These are phyloP conservation scores for Protaetia brevitarsis DNA, from an alignment of 1,140 invertebrate genomes.

Conservation along the genomic window DNA sequence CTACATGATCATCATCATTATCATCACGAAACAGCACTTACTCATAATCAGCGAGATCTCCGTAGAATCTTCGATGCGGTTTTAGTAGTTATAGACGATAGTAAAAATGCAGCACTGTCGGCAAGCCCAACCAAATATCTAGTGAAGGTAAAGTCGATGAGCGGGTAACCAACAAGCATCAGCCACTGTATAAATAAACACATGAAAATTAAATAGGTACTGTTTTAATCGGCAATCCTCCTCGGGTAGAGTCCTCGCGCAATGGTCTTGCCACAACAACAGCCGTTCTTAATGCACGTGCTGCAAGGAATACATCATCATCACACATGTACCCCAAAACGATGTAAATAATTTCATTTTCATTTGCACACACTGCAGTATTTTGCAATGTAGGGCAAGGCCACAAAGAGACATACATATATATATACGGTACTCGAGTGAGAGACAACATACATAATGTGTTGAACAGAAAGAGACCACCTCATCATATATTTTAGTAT, in stretches of 20 bases:
- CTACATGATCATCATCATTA: neutral
- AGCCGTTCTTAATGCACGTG: constrained; percentile 28
- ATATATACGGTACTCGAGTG: constrained; percentile 18
- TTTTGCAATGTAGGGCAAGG: constrained; percentile 39
- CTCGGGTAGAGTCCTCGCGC: neutral
- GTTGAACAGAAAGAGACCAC: constrained; percentile 23
- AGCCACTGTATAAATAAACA: constrained; percentile 43
- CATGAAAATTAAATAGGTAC: constrained; percentile 42
- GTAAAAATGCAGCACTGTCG: constrained; percentile 28
- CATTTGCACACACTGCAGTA: constrained; percentile 29
- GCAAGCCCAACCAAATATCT: constrained; percentile 38
- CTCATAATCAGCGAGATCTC: too few relatives aligned
- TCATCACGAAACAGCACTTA: neutral
- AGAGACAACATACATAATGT: constrained; percentile 28
- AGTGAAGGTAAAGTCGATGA: constrained; percentile 40
- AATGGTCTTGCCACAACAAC: constrained; percentile 25
- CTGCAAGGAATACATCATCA: constrained; percentile 38
- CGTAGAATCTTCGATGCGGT: too few relatives aligned
- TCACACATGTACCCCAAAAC: constrained; percentile 31
- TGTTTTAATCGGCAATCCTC: constrained; percentile 34
- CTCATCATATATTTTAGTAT: constrained; percentile 28
- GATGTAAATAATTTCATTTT: constrained; percentile 22
- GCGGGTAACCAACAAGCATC: constrained; percentile 42
- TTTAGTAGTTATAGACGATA: too few relatives aligned
- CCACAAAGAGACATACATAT: constrained; percentile 27